phyloP scores from a whole-genome alignment of 2,797 vertebrate species.

The Spinibarbus caldwelli region DNA sequence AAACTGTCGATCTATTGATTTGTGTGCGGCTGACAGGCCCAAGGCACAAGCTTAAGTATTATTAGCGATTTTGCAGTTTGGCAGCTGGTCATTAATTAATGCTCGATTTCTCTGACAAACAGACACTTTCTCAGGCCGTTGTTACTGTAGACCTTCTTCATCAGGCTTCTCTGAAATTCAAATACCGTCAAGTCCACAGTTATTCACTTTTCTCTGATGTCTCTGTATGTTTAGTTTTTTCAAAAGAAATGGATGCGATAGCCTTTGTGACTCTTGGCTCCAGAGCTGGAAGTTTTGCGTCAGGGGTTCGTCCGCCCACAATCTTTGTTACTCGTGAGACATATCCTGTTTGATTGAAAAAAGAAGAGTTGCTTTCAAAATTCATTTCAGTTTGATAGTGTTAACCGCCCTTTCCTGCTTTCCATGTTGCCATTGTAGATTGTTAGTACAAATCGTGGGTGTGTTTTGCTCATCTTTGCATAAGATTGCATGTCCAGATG shows the following conservation, averaged over 20 bases:
- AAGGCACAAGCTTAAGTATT: slow-evolving; percentile 74
- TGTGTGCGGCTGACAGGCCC: slow-evolving; percentile 65
- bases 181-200: not conserved
- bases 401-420: slow-evolving; percentile 26
- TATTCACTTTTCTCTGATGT: not conserved
- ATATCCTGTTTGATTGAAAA: slow-evolving; percentile 41
- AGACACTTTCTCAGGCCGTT: slow-evolving; percentile 56
- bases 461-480: slow-evolving; percentile 13
- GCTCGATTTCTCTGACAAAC: slow-evolving; percentile 67
- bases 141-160: slow-evolving; percentile 23
- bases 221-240: not conserved
- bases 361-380: slow-evolving; percentile 20
- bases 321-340: slow-evolving; percentile 25
- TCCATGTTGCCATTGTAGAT: not conserved
- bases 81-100: slow-evolving; percentile 78
- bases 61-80: slow-evolving; percentile 77
- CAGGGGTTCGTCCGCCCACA: slow-evolving; percentile 23
- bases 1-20: slow-evolving; percentile 76
- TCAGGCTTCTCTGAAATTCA: slow-evolving; percentile 2
- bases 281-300: slow-evolving; percentile 24
- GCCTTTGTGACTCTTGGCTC: slow-evolving; percentile 37
- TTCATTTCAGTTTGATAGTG: slow-evolving; percentile 4
- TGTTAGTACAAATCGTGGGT: not conserved
- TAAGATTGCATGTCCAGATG: slow-evolving; percentile 19
- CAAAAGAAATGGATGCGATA: slow-evolving; percentile 18